A percentile compares a stretch with the other conserved stretches of the same genome.
These are phyloP conservation scores for Eupleurogrammus muticus DNA, from an alignment of 2,797 vertebrate species.

Conservation along the genomic window DNA sequence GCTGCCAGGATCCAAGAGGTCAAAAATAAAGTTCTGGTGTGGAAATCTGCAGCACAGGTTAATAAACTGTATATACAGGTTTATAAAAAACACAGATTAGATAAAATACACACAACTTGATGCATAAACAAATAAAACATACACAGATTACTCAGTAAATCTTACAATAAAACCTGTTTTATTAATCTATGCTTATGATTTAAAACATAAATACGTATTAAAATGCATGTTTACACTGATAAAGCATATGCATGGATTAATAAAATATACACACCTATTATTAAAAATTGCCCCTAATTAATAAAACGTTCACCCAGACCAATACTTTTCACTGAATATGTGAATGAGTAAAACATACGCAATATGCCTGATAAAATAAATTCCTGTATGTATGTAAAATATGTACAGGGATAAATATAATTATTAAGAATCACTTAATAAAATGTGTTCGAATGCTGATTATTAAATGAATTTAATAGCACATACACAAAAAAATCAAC, in stretches of 20 bases:
- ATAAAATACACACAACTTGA: background rate
- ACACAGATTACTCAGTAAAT: too few species aligned
- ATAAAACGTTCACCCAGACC: too few species aligned
- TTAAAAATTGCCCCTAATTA: background rate
- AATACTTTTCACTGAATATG: too few species aligned
- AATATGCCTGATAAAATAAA: background rate
- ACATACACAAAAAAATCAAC: background rate
- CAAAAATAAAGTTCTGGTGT: background rate
- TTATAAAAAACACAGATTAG: background rate
- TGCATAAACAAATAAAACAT: too few species aligned
- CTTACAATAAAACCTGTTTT: too few species aligned
- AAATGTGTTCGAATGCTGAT: background rate
- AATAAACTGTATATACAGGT: background rate
- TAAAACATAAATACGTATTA: too few species aligned
- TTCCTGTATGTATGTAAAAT: too few species aligned
- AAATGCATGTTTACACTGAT: background rate
- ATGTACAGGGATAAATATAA: too few species aligned
- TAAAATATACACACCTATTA: background rate
- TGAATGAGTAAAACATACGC: too few species aligned
- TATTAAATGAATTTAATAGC: background rate
- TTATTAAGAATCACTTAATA: background rate
- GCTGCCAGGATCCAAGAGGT: background rate
- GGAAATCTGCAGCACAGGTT: conserved; percentile 16
- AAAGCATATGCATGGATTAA: background rate
- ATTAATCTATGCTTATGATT: too few species aligned